Percentiles rank a stretch among this genome's conserved stretches.
These are phyloP conservation scores for Nineta flava DNA, from an alignment of 2,888 invertebrate species.

Conservation along the genomic window DNA sequence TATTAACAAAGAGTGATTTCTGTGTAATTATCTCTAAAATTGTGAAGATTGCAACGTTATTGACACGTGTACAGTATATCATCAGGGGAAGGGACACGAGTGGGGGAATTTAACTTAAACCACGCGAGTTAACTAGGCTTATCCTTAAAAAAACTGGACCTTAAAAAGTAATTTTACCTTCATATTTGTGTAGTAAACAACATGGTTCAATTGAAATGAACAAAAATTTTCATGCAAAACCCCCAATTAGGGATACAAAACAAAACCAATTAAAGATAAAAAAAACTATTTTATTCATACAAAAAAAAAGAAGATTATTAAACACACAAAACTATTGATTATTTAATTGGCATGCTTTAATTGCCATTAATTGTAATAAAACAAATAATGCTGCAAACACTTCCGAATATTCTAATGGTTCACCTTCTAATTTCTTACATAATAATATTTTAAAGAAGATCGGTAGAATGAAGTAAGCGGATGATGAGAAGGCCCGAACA, in stretches of 20 bases:
- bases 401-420: constrained; percentile 75
- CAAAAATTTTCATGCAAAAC: no score
- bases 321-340: constrained; percentile 24
- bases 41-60: no score
- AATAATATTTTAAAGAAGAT: constrained; percentile 84
- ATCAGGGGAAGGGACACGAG: no score
- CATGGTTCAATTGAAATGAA: no score
- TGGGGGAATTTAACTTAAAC: no score
- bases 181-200: no score
- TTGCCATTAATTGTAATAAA: constrained; percentile 73
- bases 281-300: neutral
- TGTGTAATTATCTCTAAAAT: no score
- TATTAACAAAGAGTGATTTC: no score
- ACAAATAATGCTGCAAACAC: constrained; percentile 86
- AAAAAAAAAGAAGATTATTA: neutral
- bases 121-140: no score
- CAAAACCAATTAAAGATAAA: neutral
- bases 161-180: no score
- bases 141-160: no score
- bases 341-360: constrained; percentile 81
- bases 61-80: no score
- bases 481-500: constrained; percentile 68
- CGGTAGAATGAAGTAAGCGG: constrained; percentile 63
- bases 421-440: constrained; percentile 72
- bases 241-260: neutral